phyloP scores from a whole-genome alignment of 1,140 invertebrate genomes.

The Acromyrmex echinatior region DNA sequence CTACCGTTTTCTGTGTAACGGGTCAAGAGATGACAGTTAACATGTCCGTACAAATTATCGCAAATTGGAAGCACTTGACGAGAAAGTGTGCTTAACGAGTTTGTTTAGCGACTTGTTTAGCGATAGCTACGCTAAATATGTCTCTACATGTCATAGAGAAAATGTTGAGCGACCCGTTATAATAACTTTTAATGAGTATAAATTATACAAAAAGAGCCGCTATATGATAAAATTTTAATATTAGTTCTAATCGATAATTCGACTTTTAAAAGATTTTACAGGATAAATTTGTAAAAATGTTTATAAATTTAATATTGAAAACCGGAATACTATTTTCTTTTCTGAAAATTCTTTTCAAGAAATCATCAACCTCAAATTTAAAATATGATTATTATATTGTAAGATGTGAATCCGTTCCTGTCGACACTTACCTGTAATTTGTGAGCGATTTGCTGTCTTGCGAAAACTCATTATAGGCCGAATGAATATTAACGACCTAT shows the following conservation, averaged over 20 bases:
- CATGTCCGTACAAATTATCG: conserved; percentile 1
- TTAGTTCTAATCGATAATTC: neutral
- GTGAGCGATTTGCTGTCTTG: conserved; percentile 39
- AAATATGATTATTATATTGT: neutral
- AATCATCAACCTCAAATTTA: neutral
- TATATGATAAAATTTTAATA: neutral
- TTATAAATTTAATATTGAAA: neutral
- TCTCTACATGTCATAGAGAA: neutral
- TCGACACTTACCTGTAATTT: conserved; percentile 47
- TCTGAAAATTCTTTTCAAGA: neutral
- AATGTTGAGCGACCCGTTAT: neutral
- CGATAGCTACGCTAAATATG: neutral
- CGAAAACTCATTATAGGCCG: conserved; percentile 30
- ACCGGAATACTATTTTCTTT: neutral
- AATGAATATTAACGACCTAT: conserved; percentile 33
- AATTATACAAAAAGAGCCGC: neutral
- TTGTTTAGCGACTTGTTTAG: conserved; percentile 31
- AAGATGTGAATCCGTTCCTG: conserved; percentile 18
- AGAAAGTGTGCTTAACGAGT: conserved; percentile 22
- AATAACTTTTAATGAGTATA: neutral
- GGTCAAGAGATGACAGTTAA: neutral
- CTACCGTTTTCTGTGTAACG: neutral
- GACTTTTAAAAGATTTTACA: neutral
- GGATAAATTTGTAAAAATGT: neutral
- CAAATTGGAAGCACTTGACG: neutral